Evolutionary conservation across 2,113 vertebrate genomes (phyloP).

Genomic region (Taxidea taxus): DNA sequence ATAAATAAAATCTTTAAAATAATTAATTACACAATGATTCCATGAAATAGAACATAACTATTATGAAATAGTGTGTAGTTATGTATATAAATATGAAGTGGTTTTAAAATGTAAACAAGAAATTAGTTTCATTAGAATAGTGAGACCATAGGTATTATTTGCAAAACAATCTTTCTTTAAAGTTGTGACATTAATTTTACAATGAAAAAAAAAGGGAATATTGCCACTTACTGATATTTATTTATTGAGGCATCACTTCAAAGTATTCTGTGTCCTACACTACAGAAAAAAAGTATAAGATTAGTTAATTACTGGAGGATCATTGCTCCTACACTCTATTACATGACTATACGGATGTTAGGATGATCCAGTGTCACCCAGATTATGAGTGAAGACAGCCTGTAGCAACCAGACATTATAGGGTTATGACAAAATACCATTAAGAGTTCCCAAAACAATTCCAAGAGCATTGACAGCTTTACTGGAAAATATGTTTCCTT

Average conservation of each 20-base stretch:
- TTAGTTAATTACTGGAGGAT: not conserved
- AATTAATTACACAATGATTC: not conserved
- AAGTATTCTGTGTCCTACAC: not conserved
- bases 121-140: not conserved
- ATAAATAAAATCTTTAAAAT: not conserved
- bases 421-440: not conserved
- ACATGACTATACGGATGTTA: not conserved
- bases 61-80: not conserved
- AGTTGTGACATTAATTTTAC: not conserved
- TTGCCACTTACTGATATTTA: not conserved
- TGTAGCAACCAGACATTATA: not conserved
- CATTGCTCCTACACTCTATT: not conserved
- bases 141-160: not conserved
- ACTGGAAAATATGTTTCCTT: not conserved
- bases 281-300: not conserved
- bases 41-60: not conserved
- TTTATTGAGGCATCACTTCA: not conserved
- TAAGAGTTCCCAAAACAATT: not conserved
- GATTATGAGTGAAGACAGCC: not conserved
- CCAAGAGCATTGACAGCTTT: not conserved
- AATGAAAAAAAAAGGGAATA: not conserved
- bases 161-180: not conserved
- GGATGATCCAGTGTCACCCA: accelerated
- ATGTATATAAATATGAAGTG: not conserved
- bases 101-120: not conserved